Evolutionary conservation across 2,888 invertebrate species (phyloP), one percentile per base, ranked within the genome.

Genomic region (Hypomecis punctinalis): DNA sequence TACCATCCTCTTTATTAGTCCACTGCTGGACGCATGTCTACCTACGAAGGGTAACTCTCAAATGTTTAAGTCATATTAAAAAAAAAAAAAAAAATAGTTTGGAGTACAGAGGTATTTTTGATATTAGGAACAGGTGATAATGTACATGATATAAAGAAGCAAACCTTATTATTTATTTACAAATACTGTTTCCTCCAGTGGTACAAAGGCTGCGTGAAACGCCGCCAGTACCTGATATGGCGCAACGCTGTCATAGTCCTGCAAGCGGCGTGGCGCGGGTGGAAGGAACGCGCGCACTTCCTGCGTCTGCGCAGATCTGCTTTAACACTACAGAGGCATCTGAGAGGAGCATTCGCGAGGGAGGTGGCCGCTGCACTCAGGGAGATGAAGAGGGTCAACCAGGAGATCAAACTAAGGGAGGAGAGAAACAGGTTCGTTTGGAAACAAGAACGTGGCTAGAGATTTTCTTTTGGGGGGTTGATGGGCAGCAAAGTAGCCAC

Each of bases 271-370:
- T 97, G 97, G 85, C 95, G 96, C 69, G 97, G 97, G 6, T 97
- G 97, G 97, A 96, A 96, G 85, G 94, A 96, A 69, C 94, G 98
- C 53, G 96, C 98, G 61, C 94, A 95, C 73, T 98, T 97, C 90
- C 92, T 98, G 73, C 94, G 95, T 49, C 95, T 96, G 81, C 94
- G 97, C n/a, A 93, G 98, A 11, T 97, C 98, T 0, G 97, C 96
- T 0, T 94, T 98, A 73, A 96, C 97, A 13, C 96, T 98, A 70
- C 98, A 98, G 90, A 94, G 97, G 65, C 97, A 97, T 83, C 89
- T 98, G 69, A 91, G 98, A 8, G 98, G 98, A 4, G 97, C 97
- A 75, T 98, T 98, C 89, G 98, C 98, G 0, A 91, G 98, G 69
- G 98, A 98, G 89, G 97, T 95, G 64, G 98, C 98, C 0, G 94